Evolutionary conservation across 2,113 vertebrate species (phyloP), one percentile per base, ranked within the genome.

Genomic region (Notarius lentiginosus): DNA sequence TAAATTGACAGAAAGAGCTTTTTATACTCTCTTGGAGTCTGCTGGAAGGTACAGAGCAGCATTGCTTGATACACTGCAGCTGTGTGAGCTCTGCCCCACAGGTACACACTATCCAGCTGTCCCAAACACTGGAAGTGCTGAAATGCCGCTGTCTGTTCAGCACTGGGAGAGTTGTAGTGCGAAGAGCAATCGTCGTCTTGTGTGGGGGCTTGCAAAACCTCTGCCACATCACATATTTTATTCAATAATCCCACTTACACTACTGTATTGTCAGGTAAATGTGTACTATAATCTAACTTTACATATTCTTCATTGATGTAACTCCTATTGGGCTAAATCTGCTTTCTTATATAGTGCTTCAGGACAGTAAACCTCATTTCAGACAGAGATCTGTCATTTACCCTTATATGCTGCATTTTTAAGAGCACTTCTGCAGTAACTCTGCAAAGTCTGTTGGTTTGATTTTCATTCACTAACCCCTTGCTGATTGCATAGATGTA

Each of bases 401-500:
- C 22, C 4, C 18, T 51, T 49, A 47, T 47, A 49, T 14, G 90
- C 92, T 92, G 92, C 92, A 86, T 63, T 79, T 76, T 79, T 27
- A 79, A 56, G 51, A 55, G 24, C 12, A 55, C 24, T 24, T 55
- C 49, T 55, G 51, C 14, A 90, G 88, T 91, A 92, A 86, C 68
- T 53, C 87, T 89, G 92, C 88, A 87, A 91, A 88, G 80, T 77
- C 87, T 88, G 86, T 86, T 86, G 76, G 51, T 84, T 89, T 82
- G 75, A 49, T 86, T 80, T 91, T 90, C 90, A 87, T 89, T 87
- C 84, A 88, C 89, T 90, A 86, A 82, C 80, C 86, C 88, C 87
- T 63, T 60, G 88, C 84, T 73, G 63, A 81, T 66, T 89, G 87
- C 20, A 87, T 86, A 90, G 81, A 91, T 92, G 70, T 92, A 92